Percentiles rank a stretch among this genome's conserved stretches.
Conservation (phyloP, 2,797 vertebrate genomes). For the Crax fasciolata region DNA sequence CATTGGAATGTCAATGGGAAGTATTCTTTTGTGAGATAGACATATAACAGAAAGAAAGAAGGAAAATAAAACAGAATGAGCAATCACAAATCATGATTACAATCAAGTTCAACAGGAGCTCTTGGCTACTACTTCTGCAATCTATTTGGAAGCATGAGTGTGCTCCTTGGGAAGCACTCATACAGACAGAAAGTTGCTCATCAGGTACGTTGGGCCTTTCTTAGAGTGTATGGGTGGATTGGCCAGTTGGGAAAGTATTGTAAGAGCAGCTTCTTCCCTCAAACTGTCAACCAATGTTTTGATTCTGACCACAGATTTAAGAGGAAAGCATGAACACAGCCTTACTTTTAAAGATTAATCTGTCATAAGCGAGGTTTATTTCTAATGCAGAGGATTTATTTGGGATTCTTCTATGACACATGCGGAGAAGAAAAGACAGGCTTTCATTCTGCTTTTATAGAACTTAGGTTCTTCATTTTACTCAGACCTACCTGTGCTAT, state of each 20-base stretch:
- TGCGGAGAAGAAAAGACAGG: not conserved
- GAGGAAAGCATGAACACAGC: not conserved
- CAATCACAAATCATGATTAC: not conserved
- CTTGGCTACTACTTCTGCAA: not conserved
- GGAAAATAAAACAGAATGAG: not conserved
- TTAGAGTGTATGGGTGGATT: not conserved
- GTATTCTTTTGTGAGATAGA: not conserved
- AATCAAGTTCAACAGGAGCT: not conserved
- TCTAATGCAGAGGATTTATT: not conserved
- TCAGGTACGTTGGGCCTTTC: not conserved
- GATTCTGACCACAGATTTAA: not conserved
- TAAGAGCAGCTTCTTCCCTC: not conserved
- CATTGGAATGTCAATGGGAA: not conserved
- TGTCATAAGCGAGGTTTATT: not conserved
- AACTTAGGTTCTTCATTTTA: not conserved
- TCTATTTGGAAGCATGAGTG: not conserved
- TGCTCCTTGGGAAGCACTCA: not conserved
- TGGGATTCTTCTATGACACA: not conserved
- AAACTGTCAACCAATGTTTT: not conserved
- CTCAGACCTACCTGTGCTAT: not conserved
- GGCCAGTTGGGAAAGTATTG: fast-evolving
- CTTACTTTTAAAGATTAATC: not conserved
- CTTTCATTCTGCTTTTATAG: not conserved
- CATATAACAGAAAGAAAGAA: not conserved
- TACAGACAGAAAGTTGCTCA: not conserved